Percentiles rank a stretch among this genome's conserved stretches.
Conservation (phyloP, 2,888 invertebrate species). For the Scaeva pyrastri region DNA sequence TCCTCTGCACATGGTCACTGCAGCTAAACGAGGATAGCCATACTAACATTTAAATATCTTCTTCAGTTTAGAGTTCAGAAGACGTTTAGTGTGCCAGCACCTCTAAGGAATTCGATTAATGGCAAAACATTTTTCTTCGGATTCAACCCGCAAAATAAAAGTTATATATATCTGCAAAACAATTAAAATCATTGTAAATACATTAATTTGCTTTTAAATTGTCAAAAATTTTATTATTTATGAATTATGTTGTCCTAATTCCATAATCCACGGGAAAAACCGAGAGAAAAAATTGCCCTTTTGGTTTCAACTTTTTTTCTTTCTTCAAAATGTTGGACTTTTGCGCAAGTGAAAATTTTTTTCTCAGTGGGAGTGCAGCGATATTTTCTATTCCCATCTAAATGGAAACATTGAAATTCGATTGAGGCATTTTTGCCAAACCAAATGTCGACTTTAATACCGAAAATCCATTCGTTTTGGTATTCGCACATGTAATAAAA, state of each 20-base stretch:
- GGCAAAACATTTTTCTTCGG: conserved; percentile 72
- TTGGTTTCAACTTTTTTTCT: conserved; percentile 23
- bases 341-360: conserved; percentile 76
- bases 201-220: conserved; percentile 3
- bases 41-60: conserved; percentile 42
- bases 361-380: conserved; percentile 71
- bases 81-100: conserved; percentile 66
- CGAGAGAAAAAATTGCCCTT: conserved; percentile 48
- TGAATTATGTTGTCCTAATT: neutral
- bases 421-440: conserved; percentile 9
- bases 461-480: neutral
- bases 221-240: neutral
- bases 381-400: conserved; percentile 39
- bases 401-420: conserved; percentile 35
- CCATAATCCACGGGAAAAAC: conserved; percentile 4
- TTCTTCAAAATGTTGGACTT: conserved; percentile 67
- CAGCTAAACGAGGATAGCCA: conserved; percentile 63
- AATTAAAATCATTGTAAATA: conserved; percentile 58
- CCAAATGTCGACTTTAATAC: neutral
- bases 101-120: conserved; percentile 74
- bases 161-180: conserved; percentile 26
- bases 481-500: conserved; percentile 49
- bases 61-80: conserved; percentile 44
- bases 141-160: conserved; percentile 45
- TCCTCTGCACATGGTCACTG: conserved; percentile 36